phyloP scores from a whole-genome alignment of 2,888 invertebrate genomes.

The Eurois occulta region DNA sequence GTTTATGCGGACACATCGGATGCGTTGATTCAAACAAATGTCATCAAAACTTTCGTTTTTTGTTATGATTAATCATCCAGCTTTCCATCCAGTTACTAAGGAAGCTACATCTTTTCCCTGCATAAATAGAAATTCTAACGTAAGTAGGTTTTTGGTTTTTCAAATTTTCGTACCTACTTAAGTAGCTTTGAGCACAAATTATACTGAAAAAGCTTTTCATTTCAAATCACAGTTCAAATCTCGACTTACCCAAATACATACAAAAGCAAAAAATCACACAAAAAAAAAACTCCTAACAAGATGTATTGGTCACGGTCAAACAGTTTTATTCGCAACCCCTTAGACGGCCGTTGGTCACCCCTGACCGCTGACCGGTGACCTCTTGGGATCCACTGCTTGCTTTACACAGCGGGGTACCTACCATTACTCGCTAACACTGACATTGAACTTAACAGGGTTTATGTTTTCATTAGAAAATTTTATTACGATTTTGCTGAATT shows the following conservation, averaged over 20 bases:
- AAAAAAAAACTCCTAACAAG: slow-evolving; percentile 34
- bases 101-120: neutral
- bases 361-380: slow-evolving; percentile 85
- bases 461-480: slow-evolving; percentile 40
- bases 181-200: no score
- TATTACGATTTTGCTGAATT: neutral
- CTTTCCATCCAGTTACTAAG: neutral
- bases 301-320: slow-evolving; percentile 72
- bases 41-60: slow-evolving; percentile 26
- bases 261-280: neutral
- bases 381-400: slow-evolving; percentile 83
- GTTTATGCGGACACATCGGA: slow-evolving; percentile 3
- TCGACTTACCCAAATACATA: neutral
- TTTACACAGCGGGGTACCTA: slow-evolving; percentile 32
- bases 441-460: slow-evolving; percentile 79
- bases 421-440: slow-evolving; percentile 67
- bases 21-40: slow-evolving; percentile 14
- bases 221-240: neutral
- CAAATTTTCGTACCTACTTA: no score
- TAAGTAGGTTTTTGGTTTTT: neutral
- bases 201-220: neutral
- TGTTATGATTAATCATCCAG: neutral
- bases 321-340: slow-evolving; percentile 85
- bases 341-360: slow-evolving; percentile 86
- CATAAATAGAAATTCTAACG: neutral